Evolutionary conservation across 1,140 invertebrate genomes (phyloP), one percentile per base, ranked within the genome.

Genomic region (Copidosoma floridanum): DNA sequence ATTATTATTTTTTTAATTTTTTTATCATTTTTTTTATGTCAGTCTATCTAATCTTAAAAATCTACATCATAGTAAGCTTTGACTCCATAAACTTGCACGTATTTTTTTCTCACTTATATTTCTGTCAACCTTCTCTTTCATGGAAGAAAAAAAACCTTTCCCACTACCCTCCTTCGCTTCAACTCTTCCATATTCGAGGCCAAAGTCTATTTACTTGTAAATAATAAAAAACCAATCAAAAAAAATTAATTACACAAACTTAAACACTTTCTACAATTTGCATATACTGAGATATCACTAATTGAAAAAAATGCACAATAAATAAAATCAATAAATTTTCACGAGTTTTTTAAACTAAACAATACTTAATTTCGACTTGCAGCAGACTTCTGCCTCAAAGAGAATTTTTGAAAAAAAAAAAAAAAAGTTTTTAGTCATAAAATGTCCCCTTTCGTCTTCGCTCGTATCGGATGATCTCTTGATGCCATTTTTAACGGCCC

Each of bases 1-100:
- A 55, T 50, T 61, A 35, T 55, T 51, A 47, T 20, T 50, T 61
- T 56, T 61, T 57, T 62, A 61, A 64, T 61, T 65, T 65, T 56
- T 61, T 50, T 61, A 35, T 55, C 44, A 47, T 20, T 50, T 61
- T 56, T 61, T 57, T 62, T 63, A 64, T 61, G 64, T 66, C 63
- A 63, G 57, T 68, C 65, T 66, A 68, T 60, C 61, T 64, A 64
- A 66, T 62, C 63, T 68, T 68, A 66, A 63, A 61, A 62, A 62
- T 62, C 61, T 66, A 68, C 52, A 60, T 63, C 58, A n/a, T n/a
- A n/a, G 62, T 61, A 65, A 68, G 62, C 59, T 65, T 66, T 57
- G 67, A 64, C 63, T 65, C 53, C 47, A 57, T 52, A 65, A n/a
- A 56, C 59, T 59, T 65, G 57, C 55, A 32, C 59, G 51, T 29